Evolutionary conservation across 1,140 invertebrate species (phyloP).

Genomic region (Oedothorax gibbosus): DNA sequence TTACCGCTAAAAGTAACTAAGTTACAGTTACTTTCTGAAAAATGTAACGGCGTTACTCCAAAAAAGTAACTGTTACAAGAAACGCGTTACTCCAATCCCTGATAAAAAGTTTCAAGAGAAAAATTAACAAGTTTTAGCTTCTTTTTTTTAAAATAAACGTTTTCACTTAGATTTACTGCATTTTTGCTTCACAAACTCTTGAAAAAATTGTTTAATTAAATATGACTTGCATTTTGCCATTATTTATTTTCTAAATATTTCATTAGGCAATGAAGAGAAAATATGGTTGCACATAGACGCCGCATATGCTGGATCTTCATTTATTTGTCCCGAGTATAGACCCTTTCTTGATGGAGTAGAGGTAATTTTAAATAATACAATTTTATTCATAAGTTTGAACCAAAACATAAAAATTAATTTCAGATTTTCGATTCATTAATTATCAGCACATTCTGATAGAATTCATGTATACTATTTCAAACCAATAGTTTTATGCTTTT

Average conservation of each 20-base stretch:
- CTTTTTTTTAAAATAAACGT: no score
- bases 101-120: no score
- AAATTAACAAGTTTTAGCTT: no score
- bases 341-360: constrained; percentile 90
- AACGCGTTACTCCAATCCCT: no score
- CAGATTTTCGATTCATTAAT: constrained; percentile 1
- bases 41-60: no score
- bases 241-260: not conserved
- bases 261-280: constrained; percentile 71
- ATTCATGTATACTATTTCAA: not conserved
- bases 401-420: constrained; percentile 6
- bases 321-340: constrained; percentile 94
- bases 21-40: no score
- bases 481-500: no score
- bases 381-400: constrained; percentile 17
- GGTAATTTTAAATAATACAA: constrained; percentile 64
- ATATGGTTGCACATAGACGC: constrained; percentile 92
- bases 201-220: not conserved
- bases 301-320: constrained; percentile 89
- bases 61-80: no score
- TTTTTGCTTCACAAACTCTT: no score
- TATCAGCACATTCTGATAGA: not conserved
- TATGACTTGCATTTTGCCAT: no score
- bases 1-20: no score
- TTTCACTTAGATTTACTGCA: no score